Base-by-base conservation (phyloP, 2,797 vertebrate genomes). In the Chaetodon trifasciatus region DNA sequence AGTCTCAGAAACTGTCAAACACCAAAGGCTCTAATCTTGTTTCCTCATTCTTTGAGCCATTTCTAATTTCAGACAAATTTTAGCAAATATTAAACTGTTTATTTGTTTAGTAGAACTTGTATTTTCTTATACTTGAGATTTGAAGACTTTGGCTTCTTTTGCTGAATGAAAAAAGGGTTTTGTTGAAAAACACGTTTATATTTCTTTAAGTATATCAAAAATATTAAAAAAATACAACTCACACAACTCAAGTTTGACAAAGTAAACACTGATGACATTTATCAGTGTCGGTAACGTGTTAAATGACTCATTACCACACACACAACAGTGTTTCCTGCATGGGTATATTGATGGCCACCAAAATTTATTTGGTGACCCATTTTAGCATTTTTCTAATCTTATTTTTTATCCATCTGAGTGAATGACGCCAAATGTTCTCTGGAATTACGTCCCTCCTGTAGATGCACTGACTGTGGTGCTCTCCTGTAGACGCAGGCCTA, bases 231-330 rank as follows among this genome's bases (percentile, higher is more conserved):
- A 17, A 15, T 17, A 6, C 16, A 5, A 5, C 23, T 37, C 61
- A 67, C 15, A 24, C n/a, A 65, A 55, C 11, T 39, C 49, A 61
- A 39, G 42, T 40, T 39, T 17, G 11, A 63, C 8, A 61, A 24
- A 32, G 10, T 52, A 50, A 49, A 63, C 19, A 24, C 32, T 47
- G 12, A 42, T 4, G 8, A 39, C 23, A 69, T 50, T 23, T 32
- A 40, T 77, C 16, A n/a, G 28, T 28, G 28, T 37, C 1, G 2
- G 16, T 8, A 46, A 40, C 7, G 1, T 61, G 47, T 19, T 24
- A 46, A 65, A 66, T 60, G 11, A 71, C 46, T 60, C 8, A 74
- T 64, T 32, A 39, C 39, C 62, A 50, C 13, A 53, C 10, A 56
- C 24, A 28, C 28, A 32, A 3, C 28, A 32, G 2, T 32, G 28